phyloP scores from a whole-genome alignment of 2,797 vertebrate species.

The Erpetoichthys calabaricus region DNA sequence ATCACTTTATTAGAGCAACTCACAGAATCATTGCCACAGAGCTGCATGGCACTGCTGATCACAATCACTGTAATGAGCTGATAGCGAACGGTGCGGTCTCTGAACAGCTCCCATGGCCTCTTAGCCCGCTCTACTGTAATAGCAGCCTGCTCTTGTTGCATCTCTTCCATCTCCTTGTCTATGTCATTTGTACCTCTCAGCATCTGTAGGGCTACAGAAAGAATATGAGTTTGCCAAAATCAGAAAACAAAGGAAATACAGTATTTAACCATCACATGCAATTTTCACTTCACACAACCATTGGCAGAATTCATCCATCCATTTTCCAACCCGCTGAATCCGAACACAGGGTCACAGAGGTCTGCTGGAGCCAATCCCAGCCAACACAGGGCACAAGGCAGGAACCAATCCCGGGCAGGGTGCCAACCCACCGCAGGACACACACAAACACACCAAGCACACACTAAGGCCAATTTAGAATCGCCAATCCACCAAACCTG shows the following conservation, averaged over 20 bases:
- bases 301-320: background rate
- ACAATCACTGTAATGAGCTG: slow-evolving; percentile 63
- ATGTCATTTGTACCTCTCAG: slow-evolving; percentile 55
- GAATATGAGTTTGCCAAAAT: background rate
- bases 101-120: slow-evolving; percentile 59
- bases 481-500: no score
- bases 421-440: no score
- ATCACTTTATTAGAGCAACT: slow-evolving; percentile 22
- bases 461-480: no score
- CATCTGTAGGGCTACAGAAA: slow-evolving; percentile 48
- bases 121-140: slow-evolving; percentile 37
- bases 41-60: slow-evolving; percentile 77
- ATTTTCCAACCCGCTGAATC: no score
- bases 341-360: no score
- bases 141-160: slow-evolving; percentile 61
- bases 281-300: background rate
- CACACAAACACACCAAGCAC: no score
- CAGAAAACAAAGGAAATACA: background rate
- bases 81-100: slow-evolving; percentile 50
- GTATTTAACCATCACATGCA: no score
- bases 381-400: no score
- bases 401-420: no score
- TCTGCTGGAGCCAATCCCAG: no score
- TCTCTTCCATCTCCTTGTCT: slow-evolving; percentile 61
- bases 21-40: slow-evolving; percentile 76